Conservation (phyloP, 2,797 vertebrate genomes). For the Galaxias olidus region DNA sequence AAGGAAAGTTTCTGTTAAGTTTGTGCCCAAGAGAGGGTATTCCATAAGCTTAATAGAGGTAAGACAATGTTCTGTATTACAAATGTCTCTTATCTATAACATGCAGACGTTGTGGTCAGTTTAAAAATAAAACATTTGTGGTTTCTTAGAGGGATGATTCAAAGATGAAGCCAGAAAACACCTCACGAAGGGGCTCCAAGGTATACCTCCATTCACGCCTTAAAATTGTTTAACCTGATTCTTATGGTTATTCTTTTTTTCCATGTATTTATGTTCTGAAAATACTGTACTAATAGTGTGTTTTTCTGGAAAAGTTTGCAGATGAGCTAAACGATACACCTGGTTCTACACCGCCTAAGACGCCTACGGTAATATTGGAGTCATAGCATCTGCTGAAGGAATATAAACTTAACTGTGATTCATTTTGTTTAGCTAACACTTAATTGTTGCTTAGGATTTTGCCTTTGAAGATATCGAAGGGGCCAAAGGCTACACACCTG, state of each 20-base stretch:
- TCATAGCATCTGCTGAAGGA: background rate
- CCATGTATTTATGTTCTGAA: background rate
- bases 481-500: conserved; percentile 12
- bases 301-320: conserved; percentile 34
- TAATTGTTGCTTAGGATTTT: conserved; percentile 29
- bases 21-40: conserved; percentile 59
- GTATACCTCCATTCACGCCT: conserved; percentile 10
- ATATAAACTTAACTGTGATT: background rate
- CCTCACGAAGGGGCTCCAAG: conserved; percentile 49
- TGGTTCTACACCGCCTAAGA: conserved; percentile 36
- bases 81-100: background rate
- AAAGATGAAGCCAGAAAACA: conserved; percentile 40
- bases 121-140: too few species aligned
- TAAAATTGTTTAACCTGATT: background rate
- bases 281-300: background rate
- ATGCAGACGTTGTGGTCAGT: too few species aligned
- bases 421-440: background rate
- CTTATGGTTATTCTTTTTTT: background rate
- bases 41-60: conserved; percentile 49
- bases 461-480: conserved; percentile 28
- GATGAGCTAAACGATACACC: conserved; percentile 34
- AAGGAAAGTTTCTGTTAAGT: conserved; percentile 55
- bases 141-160: conserved; percentile 7
- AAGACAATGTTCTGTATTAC: background rate
- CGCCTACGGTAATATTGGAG: conserved; percentile 39